phyloP scores from a whole-genome alignment of 2,888 invertebrate species.

The Petrophora chlorosata region DNA sequence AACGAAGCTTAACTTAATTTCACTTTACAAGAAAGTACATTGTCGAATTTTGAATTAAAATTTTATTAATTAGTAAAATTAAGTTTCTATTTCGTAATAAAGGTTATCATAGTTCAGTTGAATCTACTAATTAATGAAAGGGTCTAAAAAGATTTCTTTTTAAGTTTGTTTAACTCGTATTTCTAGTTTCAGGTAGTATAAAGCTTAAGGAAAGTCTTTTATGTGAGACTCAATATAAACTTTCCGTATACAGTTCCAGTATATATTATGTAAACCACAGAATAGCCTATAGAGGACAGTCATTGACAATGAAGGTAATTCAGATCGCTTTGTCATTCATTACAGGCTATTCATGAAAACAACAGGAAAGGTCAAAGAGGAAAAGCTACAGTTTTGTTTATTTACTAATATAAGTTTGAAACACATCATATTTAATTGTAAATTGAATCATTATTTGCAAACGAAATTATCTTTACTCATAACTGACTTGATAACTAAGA shows the following conservation, averaged over 20 bases:
- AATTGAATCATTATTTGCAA: background rate
- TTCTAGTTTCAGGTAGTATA: too few relatives aligned
- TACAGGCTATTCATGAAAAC: too few relatives aligned
- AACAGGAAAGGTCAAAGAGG: background rate
- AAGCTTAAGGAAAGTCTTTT: constrained; percentile 2
- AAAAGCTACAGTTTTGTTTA: background rate
- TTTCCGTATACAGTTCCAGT: too few relatives aligned
- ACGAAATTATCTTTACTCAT: background rate
- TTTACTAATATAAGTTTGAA: background rate
- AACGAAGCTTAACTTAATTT: background rate
- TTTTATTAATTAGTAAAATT: background rate
- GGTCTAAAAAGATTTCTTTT: background rate
- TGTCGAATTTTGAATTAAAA: background rate
- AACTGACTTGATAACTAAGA: background rate
- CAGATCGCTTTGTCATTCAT: too few relatives aligned
- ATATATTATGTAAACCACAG: too few relatives aligned
- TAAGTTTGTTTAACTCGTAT: background rate
- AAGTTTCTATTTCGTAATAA: background rate
- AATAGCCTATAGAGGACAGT: too few relatives aligned
- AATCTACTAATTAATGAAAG: background rate
- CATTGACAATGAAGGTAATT: too few relatives aligned
- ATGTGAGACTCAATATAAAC: background rate
- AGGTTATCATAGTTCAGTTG: background rate
- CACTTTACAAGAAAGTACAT: background rate
- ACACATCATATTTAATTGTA: background rate